These are phyloP conservation scores for Umimayanthus chanpuru DNA, from an alignment of 92 coral and sea anemone genomes.

Conservation along the genomic window DNA sequence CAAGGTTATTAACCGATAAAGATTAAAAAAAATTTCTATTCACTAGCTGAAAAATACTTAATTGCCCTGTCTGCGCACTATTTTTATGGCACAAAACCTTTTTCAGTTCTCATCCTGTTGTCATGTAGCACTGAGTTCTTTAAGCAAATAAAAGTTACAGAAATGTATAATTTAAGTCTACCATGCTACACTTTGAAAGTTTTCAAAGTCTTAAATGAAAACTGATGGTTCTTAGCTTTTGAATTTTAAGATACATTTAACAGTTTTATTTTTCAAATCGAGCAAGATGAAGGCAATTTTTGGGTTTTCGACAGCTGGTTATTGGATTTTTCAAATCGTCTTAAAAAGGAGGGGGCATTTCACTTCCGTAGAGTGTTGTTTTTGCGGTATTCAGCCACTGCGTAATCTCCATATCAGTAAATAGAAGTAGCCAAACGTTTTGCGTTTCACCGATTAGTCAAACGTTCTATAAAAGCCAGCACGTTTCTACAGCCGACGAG, in stretches of 20 bases:
- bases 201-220: too few relatives aligned
- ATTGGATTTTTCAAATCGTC: neutral
- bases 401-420: neutral
- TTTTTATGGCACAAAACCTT: neutral
- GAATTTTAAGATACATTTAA: neutral
- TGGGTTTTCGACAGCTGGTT: too few relatives aligned
- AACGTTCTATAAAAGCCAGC: too few relatives aligned
- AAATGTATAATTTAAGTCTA: too few relatives aligned
- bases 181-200: neutral
- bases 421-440: neutral
- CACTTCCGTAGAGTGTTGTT: neutral
- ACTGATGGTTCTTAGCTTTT: neutral
- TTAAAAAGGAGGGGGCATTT: too few relatives aligned
- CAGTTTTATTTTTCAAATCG: too few relatives aligned
- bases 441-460: neutral
- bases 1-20: conserved; percentile 11
- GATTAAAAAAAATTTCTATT: conserved; percentile 5
- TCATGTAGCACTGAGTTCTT: neutral
- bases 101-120: neutral
- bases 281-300: too few relatives aligned
- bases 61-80: neutral
- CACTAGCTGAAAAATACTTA: conserved; percentile 9
- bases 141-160: too few relatives aligned
- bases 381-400: neutral
- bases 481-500: too few relatives aligned